Conservation (phyloP, 2,797 vertebrate genomes). For the Pangasius krempfi region DNA sequence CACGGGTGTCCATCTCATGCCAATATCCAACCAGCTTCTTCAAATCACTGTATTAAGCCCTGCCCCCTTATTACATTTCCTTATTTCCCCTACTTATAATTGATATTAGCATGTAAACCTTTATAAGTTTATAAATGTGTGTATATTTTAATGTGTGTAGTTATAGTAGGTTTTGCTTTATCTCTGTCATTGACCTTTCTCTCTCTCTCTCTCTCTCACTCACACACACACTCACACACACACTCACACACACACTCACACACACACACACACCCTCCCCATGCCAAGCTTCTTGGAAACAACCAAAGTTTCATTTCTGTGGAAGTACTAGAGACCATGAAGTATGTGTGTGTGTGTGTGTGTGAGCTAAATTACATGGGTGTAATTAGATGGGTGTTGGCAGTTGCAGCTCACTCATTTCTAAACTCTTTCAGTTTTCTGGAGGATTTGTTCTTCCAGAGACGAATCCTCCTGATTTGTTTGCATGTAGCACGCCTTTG, state of each 20-base stretch:
- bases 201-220: too few relatives aligned
- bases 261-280: constrained; percentile 6
- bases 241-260: constrained; percentile 15
- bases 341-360: background rate
- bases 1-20: constrained; percentile 34
- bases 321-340: background rate
- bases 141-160: background rate
- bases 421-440: background rate
- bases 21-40: background rate
- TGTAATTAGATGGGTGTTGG: background rate
- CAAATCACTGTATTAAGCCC: background rate
- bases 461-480: background rate
- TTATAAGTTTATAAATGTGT: background rate
- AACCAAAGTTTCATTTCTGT: constrained; percentile 45
- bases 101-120: background rate
- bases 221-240: background rate
- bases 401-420: background rate
- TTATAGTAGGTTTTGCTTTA: background rate
- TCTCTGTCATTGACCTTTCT: background rate
- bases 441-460: background rate
- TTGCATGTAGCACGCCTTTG: background rate
- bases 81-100: background rate
- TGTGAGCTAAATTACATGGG: background rate
- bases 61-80: too few relatives aligned
- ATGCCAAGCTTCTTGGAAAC: constrained; percentile 41